A percentile compares a stretch with the other conserved stretches of the same genome.
Conservation (phyloP, 2,113 vertebrate genomes). For the Phylloscopus trochiloides region DNA sequence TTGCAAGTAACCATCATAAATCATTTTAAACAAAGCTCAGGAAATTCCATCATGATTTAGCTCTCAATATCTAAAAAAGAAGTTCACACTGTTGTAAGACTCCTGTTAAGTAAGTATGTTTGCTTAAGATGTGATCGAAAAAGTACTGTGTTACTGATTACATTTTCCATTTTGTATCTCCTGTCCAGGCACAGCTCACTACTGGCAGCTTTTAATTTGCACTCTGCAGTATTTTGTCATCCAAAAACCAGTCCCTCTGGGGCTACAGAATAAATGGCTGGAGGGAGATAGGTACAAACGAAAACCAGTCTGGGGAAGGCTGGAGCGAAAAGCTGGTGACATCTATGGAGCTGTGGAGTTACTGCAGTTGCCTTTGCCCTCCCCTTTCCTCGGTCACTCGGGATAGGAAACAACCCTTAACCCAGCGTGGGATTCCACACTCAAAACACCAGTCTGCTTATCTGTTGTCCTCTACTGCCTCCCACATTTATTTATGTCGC, state of each 20-base stretch:
- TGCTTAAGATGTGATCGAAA: constrained; percentile 19
- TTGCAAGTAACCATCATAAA: constrained; percentile 21
- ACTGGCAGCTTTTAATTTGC: background rate
- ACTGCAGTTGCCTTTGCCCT: background rate
- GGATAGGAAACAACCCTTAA: background rate
- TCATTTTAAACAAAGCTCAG: constrained; percentile 26
- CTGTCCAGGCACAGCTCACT: background rate
- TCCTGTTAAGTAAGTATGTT: background rate
- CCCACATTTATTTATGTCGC: background rate
- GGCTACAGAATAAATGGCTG: background rate
- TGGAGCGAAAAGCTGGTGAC: constrained; percentile 24
- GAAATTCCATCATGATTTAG: constrained; percentile 21
- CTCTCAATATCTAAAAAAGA: background rate
- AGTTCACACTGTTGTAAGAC: background rate
- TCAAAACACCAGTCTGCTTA: background rate
- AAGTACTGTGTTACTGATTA: background rate
- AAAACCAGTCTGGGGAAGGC: background rate
- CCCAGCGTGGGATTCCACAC: background rate
- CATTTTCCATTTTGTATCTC: background rate
- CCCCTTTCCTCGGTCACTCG: background rate
- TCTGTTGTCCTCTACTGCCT: background rate
- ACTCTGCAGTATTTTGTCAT: background rate
- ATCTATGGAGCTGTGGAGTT: constrained; percentile 15
- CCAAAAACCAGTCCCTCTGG: background rate
- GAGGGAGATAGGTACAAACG: background rate